These are phyloP conservation scores for Acromyrmex charruanus DNA, from an alignment of 1,140 invertebrate species.

Conservation along the genomic window DNA sequence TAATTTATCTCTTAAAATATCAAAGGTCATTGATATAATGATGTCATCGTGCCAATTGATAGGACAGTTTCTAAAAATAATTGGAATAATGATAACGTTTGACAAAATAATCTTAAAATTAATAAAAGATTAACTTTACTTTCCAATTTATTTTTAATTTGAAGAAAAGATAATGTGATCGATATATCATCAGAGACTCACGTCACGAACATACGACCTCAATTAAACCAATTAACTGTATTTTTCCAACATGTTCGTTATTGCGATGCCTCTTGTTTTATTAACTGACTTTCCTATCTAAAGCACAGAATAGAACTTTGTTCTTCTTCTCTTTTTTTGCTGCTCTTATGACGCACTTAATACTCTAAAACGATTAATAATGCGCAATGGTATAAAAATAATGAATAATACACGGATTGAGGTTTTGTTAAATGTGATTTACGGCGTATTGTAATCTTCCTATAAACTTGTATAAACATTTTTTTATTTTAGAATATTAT, in stretches of 20 bases:
- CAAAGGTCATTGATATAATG: neutral
- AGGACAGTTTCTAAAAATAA: neutral
- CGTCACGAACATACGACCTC: neutral
- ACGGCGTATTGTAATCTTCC: neutral
- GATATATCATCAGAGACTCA: neutral
- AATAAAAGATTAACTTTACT: neutral
- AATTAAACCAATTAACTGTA: neutral
- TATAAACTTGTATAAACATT: neutral
- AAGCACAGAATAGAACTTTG: neutral
- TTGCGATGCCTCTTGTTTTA: neutral
- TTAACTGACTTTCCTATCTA: constrained; percentile 4
- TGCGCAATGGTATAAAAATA: neutral
- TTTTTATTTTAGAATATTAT: neutral
- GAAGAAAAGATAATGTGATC: neutral
- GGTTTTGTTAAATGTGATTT: constrained; percentile 10
- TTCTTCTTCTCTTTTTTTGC: neutral
- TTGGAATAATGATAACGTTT: constrained; percentile 17
- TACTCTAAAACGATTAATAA: constrained; percentile 17
- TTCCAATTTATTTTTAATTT: neutral
- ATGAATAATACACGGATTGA: constrained; percentile 8
- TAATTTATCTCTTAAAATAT: neutral
- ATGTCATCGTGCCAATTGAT: neutral
- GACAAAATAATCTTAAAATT: neutral
- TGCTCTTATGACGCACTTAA: constrained; percentile 12
- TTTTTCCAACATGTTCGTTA: neutral